Base-by-base conservation (phyloP, 2,797 vertebrate genomes). In the Balearica regulorum region DNA sequence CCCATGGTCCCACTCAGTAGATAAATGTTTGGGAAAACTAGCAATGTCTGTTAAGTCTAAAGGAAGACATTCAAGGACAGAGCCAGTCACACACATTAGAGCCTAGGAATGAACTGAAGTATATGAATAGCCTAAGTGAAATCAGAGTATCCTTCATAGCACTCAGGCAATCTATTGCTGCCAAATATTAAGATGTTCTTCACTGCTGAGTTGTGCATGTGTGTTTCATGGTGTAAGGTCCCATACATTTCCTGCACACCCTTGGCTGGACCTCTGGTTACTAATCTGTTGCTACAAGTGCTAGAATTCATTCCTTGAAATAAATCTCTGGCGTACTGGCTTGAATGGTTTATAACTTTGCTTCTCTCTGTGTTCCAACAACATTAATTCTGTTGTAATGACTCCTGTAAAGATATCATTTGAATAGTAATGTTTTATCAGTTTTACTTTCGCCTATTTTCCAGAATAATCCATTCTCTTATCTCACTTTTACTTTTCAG, bases 391-490 rank as follows among this genome's bases (percentile, higher is more conserved):
- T 75, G 37, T 87, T 93, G 92, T 96, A 97, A 97, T 97, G 90
- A 93, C 91, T 97, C 88, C 93, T 95, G 87, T 95, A 95, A 95
- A 97, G 93, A 96, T 89, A 95, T 31, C 55, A 37, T 95, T 96
- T 89, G 87, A 96, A 95, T 89, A 60, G 92, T 8, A 55, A 90
- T 61, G 90, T 41, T 94, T 95, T 94, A 91, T 93, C 93, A 73
- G 85, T 76, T 91, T 88, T 87, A 66, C 76, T 87, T 93, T 88
- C 0, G 1, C 86, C 87, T 81, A 16, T 90, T 95, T 95, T 95
- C 93, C 89, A 87, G 87, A 96, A 95, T 90, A 97, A 96, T 95
- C 94, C 96, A 77, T 95, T 93, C 90, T 91, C 92, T 96, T 96
- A 97, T 97, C 84, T 91, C 39, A 22, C 87, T 87, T 81, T 25